Evolutionary conservation across 2,113 vertebrate genomes (phyloP).

Genomic region (rat (Rattus norvegicus)): DNA sequence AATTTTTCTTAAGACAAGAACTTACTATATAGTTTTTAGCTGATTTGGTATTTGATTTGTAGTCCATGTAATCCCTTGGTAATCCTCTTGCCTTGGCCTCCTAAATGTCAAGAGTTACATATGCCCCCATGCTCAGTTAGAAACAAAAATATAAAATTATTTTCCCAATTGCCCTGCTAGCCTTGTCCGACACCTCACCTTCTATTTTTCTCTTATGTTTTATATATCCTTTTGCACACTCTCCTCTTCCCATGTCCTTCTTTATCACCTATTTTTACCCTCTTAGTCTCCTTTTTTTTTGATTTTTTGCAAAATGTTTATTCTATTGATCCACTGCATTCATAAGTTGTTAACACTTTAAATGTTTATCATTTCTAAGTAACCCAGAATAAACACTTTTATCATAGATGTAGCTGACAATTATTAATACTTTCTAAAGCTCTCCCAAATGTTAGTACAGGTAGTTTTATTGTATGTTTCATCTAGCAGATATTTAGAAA

Average conservation of each 20-base stretch:
- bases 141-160: slow-evolving; percentile 15
- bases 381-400: slow-evolving; percentile 77
- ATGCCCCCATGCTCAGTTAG: neutral
- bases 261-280: neutral
- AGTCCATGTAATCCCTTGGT: neutral
- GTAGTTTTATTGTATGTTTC: slow-evolving; percentile 81
- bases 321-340: slow-evolving; percentile 75
- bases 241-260: neutral
- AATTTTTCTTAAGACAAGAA: neutral
- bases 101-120: neutral
- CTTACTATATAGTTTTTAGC: neutral
- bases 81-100: neutral
- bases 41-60: neutral
- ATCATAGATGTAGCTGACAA: slow-evolving; percentile 77
- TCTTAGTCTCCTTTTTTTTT: neutral
- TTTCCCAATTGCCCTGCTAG: neutral
- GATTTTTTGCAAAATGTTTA: slow-evolving; percentile 69
- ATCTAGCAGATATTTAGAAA: slow-evolving; percentile 76
- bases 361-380: slow-evolving; percentile 72
- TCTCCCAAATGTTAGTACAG: slow-evolving; percentile 83
- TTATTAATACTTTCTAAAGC: slow-evolving; percentile 76
- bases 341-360: slow-evolving; percentile 77
- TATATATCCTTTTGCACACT: neutral
- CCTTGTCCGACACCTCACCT: neutral
- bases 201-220: neutral